Evolutionary conservation across 2,113 vertebrate genomes (phyloP), one percentile per base, ranked within the genome.

Genomic region (Rousettus leschenaultii): DNA sequence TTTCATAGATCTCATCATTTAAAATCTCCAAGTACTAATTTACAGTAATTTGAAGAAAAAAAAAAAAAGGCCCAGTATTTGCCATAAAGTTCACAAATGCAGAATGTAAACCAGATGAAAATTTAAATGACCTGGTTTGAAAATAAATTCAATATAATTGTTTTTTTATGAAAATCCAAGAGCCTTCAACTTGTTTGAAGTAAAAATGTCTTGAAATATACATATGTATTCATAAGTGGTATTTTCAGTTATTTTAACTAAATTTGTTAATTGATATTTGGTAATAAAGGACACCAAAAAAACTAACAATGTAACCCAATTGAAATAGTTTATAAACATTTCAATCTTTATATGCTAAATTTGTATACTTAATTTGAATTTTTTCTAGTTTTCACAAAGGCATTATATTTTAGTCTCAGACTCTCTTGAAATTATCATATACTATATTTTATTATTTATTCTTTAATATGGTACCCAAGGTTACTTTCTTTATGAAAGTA

Each of bases 111-210:
- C 10, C 43, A 87, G 8, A 51, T 90, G 6, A 96, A 91, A 95
- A 73, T 80, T 71, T 79, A 70, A 73, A 85, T 88, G 70, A 22
- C 14, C 65, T 70, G 7, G 19, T 91, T 75, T 85, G n/a, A 95
- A 96, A 91, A 66, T 55, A 55, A 74, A 91, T 53, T 73, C 70
- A 88, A 84, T 7, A 14, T 57, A 91, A 61, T 5, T 57, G 4
- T 71, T 84, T 94, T 94, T 91, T 75, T 43, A 88, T 59, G 19
- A 97, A 96, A 80, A 92, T 66, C 59, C 30, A 93, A 95, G 83
- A 82, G n/a, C 4, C 75, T 38, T 51, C 28, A 12, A 83, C 35
- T 55, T 57, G 19, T n/a, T 21, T 13, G 4, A 12, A 6, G 2
- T 1, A 7, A n/a, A 7, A 28, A 35, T 51, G 13, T 40, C 16